These are phyloP conservation scores for Oeneis ivallda DNA, from an alignment of 2,888 invertebrate genomes.

Conservation along the genomic window DNA sequence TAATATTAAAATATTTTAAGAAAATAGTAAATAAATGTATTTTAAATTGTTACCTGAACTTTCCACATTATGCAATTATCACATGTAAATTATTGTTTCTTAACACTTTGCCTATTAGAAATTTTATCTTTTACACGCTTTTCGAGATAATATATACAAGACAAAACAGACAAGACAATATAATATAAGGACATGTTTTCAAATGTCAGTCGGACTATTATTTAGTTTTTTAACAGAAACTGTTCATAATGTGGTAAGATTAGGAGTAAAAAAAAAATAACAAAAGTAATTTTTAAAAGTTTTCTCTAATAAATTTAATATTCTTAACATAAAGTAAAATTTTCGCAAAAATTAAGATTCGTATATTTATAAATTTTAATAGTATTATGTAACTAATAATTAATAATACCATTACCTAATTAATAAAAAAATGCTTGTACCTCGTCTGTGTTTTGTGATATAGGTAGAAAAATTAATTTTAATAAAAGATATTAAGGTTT, in stretches of 20 bases:
- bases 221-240: too few species aligned
- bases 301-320: slow-evolving; percentile 5
- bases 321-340: slow-evolving; percentile 1
- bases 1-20: background rate
- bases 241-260: slow-evolving; percentile 2
- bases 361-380: slow-evolving; percentile 19
- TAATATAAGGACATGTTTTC: too few species aligned
- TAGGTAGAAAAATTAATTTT: slow-evolving; percentile 12
- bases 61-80: background rate
- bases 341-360: slow-evolving; percentile 21
- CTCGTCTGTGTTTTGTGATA: slow-evolving; percentile 23
- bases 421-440: slow-evolving; percentile 19
- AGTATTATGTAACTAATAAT: background rate
- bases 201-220: too few species aligned
- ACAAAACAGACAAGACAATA: too few species aligned
- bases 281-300: background rate
- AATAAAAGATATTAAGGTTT: slow-evolving; percentile 34
- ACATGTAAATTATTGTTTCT: too few species aligned
- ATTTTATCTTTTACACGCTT: too few species aligned
- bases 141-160: too few species aligned
- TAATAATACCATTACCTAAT: slow-evolving; percentile 7
- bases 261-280: background rate
- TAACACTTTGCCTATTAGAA: too few species aligned
- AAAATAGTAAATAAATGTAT: background rate
- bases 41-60: background rate